These are phyloP conservation scores for Colletes collaris DNA, from an alignment of 2,888 invertebrate genomes.

Conservation along the genomic window DNA sequence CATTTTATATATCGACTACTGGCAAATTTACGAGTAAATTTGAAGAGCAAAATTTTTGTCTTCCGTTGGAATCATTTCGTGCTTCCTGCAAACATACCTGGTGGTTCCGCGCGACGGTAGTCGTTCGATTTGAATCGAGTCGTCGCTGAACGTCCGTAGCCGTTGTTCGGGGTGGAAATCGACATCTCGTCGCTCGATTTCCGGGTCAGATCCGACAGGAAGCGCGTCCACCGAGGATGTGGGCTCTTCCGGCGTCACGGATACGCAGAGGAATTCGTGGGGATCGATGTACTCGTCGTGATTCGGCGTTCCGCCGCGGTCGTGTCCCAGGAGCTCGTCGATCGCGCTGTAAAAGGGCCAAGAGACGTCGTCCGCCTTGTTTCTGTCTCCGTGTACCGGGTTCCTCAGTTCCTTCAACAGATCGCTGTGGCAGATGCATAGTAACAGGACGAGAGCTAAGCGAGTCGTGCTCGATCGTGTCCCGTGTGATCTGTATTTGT, in stretches of 20 bases:
- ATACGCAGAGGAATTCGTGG: slow-evolving; percentile 76
- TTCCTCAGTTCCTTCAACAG: slow-evolving; percentile 75
- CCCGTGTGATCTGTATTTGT: not conserved
- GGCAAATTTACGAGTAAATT: too few relatives aligned
- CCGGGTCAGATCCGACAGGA: slow-evolving; percentile 45
- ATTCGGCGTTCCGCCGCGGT: slow-evolving; percentile 56
- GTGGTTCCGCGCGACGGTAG: not conserved
- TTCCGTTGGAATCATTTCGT: too few relatives aligned
- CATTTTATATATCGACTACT: too few relatives aligned
- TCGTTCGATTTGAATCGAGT: slow-evolving; percentile 32
- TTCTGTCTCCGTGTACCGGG: slow-evolving; percentile 78
- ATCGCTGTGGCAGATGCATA: slow-evolving; percentile 54
- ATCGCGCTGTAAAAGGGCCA: slow-evolving; percentile 78
- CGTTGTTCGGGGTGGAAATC: slow-evolving; percentile 20
- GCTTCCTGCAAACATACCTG: slow-evolving; percentile 6
- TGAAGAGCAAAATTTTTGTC: too few relatives aligned
- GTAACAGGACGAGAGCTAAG: slow-evolving; percentile 22
- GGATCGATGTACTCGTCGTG: slow-evolving; percentile 73
- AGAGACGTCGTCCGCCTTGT: slow-evolving; percentile 78
- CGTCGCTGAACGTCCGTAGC: slow-evolving; percentile 4
- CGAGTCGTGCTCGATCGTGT: slow-evolving; percentile 12
- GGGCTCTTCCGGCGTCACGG: slow-evolving; percentile 66
- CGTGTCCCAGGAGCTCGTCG: slow-evolving; percentile 74
- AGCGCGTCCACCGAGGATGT: slow-evolving; percentile 42
- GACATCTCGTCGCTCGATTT: slow-evolving; percentile 30